A percentile compares a stretch with the other conserved stretches of the same genome.
Conservation (phyloP, 2,888 invertebrate genomes). For the Melipona beecheii region DNA sequence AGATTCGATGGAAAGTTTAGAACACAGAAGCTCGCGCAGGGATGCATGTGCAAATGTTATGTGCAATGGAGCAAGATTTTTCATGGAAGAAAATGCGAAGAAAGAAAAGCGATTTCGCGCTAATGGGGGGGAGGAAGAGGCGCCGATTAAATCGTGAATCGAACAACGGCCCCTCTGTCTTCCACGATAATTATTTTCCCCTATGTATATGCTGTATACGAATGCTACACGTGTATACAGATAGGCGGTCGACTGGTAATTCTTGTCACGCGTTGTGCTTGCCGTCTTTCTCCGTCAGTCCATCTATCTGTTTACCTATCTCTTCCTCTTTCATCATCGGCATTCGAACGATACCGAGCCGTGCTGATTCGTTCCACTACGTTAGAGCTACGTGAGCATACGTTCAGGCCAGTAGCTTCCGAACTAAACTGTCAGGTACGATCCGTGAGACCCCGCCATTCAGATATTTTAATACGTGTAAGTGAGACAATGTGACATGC, state of each 20-base stretch:
- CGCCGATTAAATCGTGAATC: conserved; percentile 43
- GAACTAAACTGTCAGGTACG: conserved; percentile 3
- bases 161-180: conserved; percentile 60
- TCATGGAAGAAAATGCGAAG: background rate
- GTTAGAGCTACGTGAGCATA: conserved; percentile 58
- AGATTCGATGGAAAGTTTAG: conserved; percentile 11
- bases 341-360: conserved; percentile 58
- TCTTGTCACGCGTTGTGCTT: conserved; percentile 60
- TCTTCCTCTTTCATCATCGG: conserved; percentile 68
- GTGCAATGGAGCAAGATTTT: conserved; percentile 5
- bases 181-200: conserved; percentile 61
- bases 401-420: background rate
- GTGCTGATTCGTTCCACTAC: conserved; percentile 55
- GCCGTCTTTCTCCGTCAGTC: conserved; percentile 47
- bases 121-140: conserved; percentile 12
- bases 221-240: conserved; percentile 59
- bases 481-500: background rate
- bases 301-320: conserved; percentile 64
- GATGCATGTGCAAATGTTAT: no score
- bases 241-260: conserved; percentile 49
- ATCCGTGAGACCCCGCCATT: background rate
- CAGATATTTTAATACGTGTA: background rate
- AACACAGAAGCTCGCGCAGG: background rate
- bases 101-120: conserved; percentile 29
- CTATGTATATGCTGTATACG: conserved; percentile 40